A percentile compares a stretch with the other conserved stretches of the same genome.
Conservation (phyloP, 2,888 invertebrate genomes). For the Synergus umbraculus region DNA sequence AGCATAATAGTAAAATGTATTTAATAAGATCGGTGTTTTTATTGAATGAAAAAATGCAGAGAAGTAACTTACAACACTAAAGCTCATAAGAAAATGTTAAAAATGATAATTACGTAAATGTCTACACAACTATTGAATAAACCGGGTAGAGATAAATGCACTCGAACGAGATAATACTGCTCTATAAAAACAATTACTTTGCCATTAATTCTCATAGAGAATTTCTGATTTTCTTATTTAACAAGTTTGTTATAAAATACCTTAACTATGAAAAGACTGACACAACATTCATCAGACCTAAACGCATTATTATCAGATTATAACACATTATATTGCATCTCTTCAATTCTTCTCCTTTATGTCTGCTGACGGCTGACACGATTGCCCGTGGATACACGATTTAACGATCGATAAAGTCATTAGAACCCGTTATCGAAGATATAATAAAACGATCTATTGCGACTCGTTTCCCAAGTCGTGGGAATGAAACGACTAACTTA, state of each 20-base stretch:
- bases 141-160: not conserved
- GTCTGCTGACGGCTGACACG: constrained; percentile 28
- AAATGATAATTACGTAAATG: constrained; percentile 4
- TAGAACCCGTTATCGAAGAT: constrained; percentile 37
- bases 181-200: constrained; percentile 2
- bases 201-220: not conserved
- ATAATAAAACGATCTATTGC: constrained; percentile 38
- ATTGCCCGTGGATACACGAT: constrained; percentile 26
- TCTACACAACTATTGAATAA: not conserved
- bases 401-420: constrained; percentile 41
- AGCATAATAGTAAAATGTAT: too few relatives aligned
- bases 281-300: not conserved
- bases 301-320: constrained; percentile 25
- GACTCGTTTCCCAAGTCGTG: constrained; percentile 30
- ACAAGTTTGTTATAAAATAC: constrained; percentile 12
- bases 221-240: not conserved
- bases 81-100: not conserved
- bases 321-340: constrained; percentile 22
- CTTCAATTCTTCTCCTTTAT: constrained; percentile 5
- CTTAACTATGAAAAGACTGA: not conserved
- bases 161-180: not conserved
- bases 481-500: constrained; percentile 37
- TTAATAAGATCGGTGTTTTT: not conserved
- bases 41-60: not conserved
- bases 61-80: not conserved